Conservation (phyloP, 2,113 vertebrate genomes). For the Ammodramus savannarum region DNA sequence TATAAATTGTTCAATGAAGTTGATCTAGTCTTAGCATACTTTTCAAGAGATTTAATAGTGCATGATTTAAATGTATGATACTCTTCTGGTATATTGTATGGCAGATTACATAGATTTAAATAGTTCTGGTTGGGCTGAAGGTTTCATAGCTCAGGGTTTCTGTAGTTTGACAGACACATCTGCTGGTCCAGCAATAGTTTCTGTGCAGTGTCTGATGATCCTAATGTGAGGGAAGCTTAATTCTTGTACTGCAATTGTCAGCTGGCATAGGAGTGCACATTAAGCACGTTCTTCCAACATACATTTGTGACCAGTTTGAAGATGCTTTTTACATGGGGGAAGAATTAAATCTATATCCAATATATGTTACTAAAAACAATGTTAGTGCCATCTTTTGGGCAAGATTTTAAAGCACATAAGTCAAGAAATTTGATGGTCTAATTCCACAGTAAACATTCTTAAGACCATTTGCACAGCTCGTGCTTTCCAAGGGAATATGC, state of each 20-base stretch:
- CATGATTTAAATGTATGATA: slow-evolving; percentile 7
- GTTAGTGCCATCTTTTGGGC: slow-evolving; percentile 70
- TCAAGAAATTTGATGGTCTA: slow-evolving; percentile 38
- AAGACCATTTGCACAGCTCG: neutral
- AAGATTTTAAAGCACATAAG: slow-evolving; percentile 65
- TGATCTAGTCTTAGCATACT: slow-evolving; percentile 25
- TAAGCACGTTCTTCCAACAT: neutral
- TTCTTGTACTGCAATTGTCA: neutral
- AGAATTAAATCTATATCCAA: slow-evolving; percentile 50
- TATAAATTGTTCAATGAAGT: slow-evolving; percentile 50
- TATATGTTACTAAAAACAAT: slow-evolving; percentile 62
- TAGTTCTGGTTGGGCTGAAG: neutral
- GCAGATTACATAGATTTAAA: slow-evolving; percentile 5
- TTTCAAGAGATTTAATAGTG: slow-evolving; percentile 17
- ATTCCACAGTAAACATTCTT: neutral
- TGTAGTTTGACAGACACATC: neutral
- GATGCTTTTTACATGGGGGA: neutral
- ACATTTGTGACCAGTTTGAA: neutral
- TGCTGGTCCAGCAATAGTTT: neutral
- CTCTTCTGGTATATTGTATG: neutral
- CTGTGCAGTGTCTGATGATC: neutral
- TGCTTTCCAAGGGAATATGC: neutral
- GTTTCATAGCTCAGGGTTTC: neutral
- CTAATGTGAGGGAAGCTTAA: neutral
- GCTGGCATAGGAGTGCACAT: neutral